Evolutionary conservation across 1,140 invertebrate species (phyloP).

Genomic region (Drosophila sp.): DNA sequence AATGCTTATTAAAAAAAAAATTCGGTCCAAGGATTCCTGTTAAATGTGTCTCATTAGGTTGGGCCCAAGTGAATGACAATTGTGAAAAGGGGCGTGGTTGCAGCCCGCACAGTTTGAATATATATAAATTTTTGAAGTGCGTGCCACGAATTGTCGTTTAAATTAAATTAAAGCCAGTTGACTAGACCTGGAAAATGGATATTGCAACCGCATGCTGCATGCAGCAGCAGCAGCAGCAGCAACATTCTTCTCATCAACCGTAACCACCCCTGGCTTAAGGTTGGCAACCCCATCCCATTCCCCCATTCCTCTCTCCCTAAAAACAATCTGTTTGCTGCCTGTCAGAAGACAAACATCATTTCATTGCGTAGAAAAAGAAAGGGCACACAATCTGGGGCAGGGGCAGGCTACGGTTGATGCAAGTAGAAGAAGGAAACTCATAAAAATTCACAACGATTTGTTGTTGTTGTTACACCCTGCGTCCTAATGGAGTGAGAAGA

Average conservation of each 20-base stretch:
- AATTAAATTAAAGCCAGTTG: constrained; percentile 77
- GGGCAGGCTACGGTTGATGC: not conserved
- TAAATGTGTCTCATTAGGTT: constrained; percentile 72
- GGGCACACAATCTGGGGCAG: not conserved
- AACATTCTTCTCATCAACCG: not conserved
- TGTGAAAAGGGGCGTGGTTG: constrained; percentile 36
- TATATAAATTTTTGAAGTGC: constrained; percentile 60
- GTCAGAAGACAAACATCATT: constrained; percentile 66
- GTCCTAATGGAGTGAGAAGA: constrained; percentile 15
- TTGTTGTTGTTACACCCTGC: constrained; percentile 41
- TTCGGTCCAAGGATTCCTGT: constrained; percentile 37
- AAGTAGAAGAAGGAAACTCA: constrained; percentile 62
- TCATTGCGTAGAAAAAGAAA: not conserved
- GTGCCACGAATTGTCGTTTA: constrained; percentile 76
- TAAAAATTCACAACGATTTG: constrained; percentile 79
- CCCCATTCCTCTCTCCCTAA: not conserved
- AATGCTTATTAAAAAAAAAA: constrained; percentile 68
- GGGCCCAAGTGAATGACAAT: not conserved
- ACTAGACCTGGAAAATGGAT: constrained; percentile 49
- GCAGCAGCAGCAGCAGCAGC: constrained; percentile 5
- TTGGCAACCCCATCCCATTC: constrained; percentile 48
- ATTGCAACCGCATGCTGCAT: constrained; percentile 22
- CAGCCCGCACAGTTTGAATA: constrained; percentile 27
- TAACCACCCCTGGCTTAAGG: constrained; percentile 14
- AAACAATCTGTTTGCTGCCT: constrained; percentile 80